These are phyloP conservation scores for Rosalia funebris DNA, from an alignment of 2,888 invertebrate genomes.

Conservation along the genomic window DNA sequence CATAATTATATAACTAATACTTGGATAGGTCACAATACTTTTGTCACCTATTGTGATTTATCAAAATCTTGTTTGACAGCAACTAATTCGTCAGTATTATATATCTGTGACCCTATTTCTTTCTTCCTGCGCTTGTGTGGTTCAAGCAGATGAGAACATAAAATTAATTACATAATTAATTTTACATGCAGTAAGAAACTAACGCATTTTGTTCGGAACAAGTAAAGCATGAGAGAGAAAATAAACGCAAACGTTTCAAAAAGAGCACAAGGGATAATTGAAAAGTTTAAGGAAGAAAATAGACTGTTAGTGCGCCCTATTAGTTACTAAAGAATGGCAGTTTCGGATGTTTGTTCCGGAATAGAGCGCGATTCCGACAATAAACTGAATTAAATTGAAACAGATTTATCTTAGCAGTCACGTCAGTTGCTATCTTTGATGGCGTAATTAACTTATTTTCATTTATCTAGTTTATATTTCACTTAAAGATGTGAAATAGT, in stretches of 20 bases:
- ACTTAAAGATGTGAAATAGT: too few relatives aligned
- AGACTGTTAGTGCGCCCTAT: constrained; percentile 25
- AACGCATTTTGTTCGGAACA: not conserved
- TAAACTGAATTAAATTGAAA: constrained; percentile 28
- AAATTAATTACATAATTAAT: not conserved
- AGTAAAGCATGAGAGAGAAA: constrained; percentile 8
- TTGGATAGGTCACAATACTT: too few relatives aligned
- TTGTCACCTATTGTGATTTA: too few relatives aligned
- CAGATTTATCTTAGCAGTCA: constrained; percentile 35
- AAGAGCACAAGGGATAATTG: constrained; percentile 19
- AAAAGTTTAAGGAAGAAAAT: constrained; percentile 25
- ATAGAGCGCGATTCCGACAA: constrained; percentile 10
- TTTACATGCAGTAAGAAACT: not conserved
- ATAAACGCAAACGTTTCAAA: constrained; percentile 18
- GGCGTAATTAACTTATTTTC: constrained; percentile 1
- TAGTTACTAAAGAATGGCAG: constrained; percentile 24
- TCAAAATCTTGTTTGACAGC: too few relatives aligned
- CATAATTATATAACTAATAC: too few relatives aligned
- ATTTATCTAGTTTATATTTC: too few relatives aligned
- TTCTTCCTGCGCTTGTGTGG: not conserved
- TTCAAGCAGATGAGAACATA: not conserved
- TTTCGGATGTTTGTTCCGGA: constrained; percentile 25
- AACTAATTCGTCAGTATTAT: too few relatives aligned
- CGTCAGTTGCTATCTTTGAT: constrained; percentile 26
- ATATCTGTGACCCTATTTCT: too few relatives aligned